Conservation (phyloP, 2,888 invertebrate genomes). For the Orgyia antiqua region DNA sequence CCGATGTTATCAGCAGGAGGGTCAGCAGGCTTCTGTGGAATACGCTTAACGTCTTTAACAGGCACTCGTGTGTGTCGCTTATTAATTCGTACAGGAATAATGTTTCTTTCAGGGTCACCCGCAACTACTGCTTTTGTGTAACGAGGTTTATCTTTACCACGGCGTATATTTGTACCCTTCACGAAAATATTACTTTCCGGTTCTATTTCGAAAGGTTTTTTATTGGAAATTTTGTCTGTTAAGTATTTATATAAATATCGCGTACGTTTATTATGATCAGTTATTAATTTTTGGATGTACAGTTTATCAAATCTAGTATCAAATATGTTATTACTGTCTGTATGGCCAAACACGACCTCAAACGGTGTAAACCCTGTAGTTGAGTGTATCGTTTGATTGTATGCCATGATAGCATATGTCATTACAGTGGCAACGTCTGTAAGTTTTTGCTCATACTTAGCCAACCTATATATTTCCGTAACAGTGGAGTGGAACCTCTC, state of each 20-base stretch:
- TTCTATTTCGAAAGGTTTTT: too few relatives aligned
- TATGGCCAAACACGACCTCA: conserved; percentile 18
- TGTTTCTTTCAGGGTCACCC: conserved; percentile 15
- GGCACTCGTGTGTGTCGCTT: too few relatives aligned
- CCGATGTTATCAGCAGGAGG: too few relatives aligned
- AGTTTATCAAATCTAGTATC: conserved; percentile 10
- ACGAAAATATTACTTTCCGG: too few relatives aligned
- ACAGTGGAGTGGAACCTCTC: background rate
- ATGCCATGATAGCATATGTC: conserved; percentile 15
- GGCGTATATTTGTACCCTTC: too few relatives aligned
- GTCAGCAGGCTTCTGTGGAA: too few relatives aligned
- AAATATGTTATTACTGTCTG: conserved; percentile 11
- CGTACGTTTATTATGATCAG: background rate
- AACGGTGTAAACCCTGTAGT: conserved; percentile 13
- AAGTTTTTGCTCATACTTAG: too few relatives aligned
- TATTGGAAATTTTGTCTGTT: background rate
- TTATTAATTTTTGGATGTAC: conserved; percentile 2
- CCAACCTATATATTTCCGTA: background rate
- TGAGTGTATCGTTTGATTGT: conserved; percentile 16
- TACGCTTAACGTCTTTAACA: too few relatives aligned
- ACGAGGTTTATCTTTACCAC: too few relatives aligned
- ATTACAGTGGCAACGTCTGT: conserved; percentile 7
- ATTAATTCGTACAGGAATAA: conserved; percentile 11
- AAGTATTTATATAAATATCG: background rate
- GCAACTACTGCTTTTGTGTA: too few relatives aligned